phyloP scores from a whole-genome alignment of 1,140 invertebrate genomes.

The Colletes latitarsis region DNA sequence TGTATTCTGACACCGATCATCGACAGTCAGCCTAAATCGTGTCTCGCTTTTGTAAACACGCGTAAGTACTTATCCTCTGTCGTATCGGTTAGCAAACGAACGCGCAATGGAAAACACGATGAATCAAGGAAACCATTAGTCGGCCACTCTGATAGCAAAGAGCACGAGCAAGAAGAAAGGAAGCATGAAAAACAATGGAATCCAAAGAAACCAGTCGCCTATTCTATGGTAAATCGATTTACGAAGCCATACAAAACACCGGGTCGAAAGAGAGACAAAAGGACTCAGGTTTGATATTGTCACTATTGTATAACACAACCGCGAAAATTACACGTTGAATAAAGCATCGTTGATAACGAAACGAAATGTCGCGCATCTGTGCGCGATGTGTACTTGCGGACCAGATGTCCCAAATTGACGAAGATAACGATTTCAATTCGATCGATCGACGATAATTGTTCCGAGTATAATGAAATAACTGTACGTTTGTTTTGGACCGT shows the following conservation, averaged over 20 bases:
- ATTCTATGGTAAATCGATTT: not conserved
- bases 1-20: not conserved
- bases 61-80: not conserved
- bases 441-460: not conserved
- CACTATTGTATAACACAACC: not conserved
- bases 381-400: no score
- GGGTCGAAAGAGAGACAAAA: not conserved
- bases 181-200: slow-evolving; percentile 49
- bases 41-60: not conserved
- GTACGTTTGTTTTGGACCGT: no score
- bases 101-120: not conserved
- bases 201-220: slow-evolving; percentile 50
- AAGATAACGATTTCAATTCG: not conserved
- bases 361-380: no score
- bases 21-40: not conserved
- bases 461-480: not conserved
- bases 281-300: slow-evolving; percentile 23
- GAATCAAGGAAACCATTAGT: slow-evolving; percentile 3
- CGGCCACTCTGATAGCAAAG: not conserved
- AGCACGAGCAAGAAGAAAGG: not conserved
- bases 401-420: not conserved
- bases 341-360: not conserved
- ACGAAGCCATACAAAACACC: slow-evolving; percentile 24
- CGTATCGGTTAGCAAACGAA: slow-evolving; percentile 3
- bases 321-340: not conserved